A percentile compares a stretch with the other conserved stretches of the same genome.
phyloP scores from a whole-genome alignment of 2,888 invertebrate genomes.

The Dicycla oo region DNA sequence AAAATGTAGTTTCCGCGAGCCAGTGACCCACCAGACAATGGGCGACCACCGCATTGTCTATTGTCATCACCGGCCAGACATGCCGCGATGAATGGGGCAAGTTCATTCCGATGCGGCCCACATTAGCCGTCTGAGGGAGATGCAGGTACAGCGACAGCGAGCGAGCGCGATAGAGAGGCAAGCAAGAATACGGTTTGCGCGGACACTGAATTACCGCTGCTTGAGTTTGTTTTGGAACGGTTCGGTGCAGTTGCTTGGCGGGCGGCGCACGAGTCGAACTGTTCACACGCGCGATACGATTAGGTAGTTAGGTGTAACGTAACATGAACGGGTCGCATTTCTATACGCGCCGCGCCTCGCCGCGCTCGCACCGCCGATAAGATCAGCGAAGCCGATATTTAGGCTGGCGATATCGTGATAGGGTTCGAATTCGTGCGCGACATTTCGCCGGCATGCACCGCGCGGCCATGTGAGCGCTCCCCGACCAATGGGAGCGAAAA shows the following conservation, averaged over 20 bases:
- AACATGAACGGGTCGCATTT: conserved; percentile 83
- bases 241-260: conserved; percentile 82
- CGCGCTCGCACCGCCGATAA: conserved; percentile 80
- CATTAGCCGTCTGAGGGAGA: conserved; percentile 73
- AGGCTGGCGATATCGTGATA: conserved; percentile 84
- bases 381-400: conserved; percentile 87
- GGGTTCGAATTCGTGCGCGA: conserved; percentile 81
- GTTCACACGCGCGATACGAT: conserved; percentile 69
- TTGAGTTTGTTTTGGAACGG: conserved; percentile 84
- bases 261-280: conserved; percentile 82
- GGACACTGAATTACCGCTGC: conserved; percentile 86
- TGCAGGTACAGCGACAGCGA: conserved; percentile 68
- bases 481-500: conserved; percentile 80
- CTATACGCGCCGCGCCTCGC: conserved; percentile 82
- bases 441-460: conserved; percentile 73
- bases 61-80: conserved; percentile 80
- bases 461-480: conserved; percentile 85
- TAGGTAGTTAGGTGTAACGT: conserved; percentile 64
- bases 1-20: conserved; percentile 78
- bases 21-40: conserved; percentile 81
- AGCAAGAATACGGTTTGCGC: conserved; percentile 67
- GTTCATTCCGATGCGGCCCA: conserved; percentile 81
- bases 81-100: conserved; percentile 86
- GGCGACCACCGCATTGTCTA: conserved; percentile 82
- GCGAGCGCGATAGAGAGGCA: conserved; percentile 69